phyloP scores from a whole-genome alignment of 2,113 vertebrate species.

The Phodopus roborovskii region DNA sequence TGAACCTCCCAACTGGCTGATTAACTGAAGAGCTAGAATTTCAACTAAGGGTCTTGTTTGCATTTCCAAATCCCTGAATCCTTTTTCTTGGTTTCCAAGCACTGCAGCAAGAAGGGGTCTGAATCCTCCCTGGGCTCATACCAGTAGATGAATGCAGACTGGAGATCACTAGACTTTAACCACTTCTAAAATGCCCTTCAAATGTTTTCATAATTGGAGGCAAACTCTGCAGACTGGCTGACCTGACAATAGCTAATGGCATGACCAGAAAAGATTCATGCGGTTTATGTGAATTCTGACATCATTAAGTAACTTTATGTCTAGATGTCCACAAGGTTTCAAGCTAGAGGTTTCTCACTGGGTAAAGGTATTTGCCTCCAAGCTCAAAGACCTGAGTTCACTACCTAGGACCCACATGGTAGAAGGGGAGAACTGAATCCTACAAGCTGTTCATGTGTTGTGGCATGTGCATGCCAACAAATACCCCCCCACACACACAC shows the following conservation, averaged over 20 bases:
- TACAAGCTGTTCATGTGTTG: neutral
- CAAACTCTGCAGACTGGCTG: neutral
- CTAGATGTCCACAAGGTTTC: neutral
- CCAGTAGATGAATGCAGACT: neutral
- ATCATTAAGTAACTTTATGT: neutral
- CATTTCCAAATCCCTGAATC: neutral
- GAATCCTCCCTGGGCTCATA: neutral
- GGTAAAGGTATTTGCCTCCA: neutral
- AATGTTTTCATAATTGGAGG: neutral
- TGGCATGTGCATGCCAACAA: neutral
- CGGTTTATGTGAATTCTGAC: neutral
- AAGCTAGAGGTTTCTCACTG: neutral
- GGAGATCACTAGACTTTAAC: neutral
- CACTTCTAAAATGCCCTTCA: neutral
- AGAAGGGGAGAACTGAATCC: neutral
- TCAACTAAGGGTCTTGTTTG: neutral
- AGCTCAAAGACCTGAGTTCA: neutral
- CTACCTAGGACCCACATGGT: neutral
- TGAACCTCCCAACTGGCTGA: neutral
- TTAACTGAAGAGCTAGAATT: neutral
- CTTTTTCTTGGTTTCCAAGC: neutral
- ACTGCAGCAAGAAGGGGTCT: neutral
- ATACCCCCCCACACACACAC: neutral
- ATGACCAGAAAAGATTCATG: neutral
- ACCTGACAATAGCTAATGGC: neutral